Conservation (phyloP, 23 tunicate species). For the Oikopleura vanhoeffeni region DNA sequence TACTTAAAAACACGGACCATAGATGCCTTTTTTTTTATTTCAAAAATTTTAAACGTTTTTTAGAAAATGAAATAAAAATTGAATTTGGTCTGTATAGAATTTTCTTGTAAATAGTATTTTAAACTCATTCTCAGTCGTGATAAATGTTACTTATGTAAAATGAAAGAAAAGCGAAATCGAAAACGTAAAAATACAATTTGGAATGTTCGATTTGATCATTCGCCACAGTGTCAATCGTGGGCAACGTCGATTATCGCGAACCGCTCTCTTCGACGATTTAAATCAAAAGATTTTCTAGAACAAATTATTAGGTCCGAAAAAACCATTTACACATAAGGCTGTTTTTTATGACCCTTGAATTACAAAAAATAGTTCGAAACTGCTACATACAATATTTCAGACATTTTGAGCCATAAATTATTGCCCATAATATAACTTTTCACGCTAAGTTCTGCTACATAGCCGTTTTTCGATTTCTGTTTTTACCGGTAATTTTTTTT, state of each 20-base stretch:
- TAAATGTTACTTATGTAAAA: background rate
- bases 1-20: too few species aligned
- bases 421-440: too few species aligned
- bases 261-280: background rate
- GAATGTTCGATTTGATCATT: background rate
- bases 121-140: background rate
- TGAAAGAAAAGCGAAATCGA: constrained; percentile 14
- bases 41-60: background rate
- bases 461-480: too few species aligned
- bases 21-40: background rate
- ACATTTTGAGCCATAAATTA: too few species aligned
- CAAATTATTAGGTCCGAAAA: background rate
- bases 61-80: too few species aligned
- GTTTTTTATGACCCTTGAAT: too few species aligned
- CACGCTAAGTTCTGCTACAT: too few species aligned
- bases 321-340: too few species aligned
- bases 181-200: background rate
- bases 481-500: too few species aligned
- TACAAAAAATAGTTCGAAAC: too few species aligned
- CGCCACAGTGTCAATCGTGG: constrained; percentile 1
- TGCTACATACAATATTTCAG: too few species aligned
- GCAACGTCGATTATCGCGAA: constrained; percentile 6
- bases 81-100: too few species aligned
- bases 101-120: background rate
- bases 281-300: background rate